Evolutionary conservation across 2,113 vertebrate genomes (phyloP).

Genomic region (Indicator maculatus): DNA sequence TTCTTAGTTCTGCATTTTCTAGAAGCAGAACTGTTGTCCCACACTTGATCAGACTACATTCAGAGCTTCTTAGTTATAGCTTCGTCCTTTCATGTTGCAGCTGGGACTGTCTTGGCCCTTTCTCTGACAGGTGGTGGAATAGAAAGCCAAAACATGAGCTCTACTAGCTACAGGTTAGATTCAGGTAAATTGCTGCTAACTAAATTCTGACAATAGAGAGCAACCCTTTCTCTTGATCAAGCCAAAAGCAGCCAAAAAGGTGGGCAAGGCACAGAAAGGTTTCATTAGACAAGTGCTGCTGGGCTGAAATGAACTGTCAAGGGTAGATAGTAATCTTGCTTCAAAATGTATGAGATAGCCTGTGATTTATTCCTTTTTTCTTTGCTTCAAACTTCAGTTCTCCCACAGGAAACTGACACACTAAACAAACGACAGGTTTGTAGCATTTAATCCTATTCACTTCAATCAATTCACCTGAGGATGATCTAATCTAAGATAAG

Average conservation of each 20-base stretch:
- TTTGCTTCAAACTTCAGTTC: not conserved
- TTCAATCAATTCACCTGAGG: not conserved
- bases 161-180: not conserved
- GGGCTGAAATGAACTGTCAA: not conserved
- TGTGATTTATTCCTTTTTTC: not conserved
- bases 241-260: not conserved
- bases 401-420: not conserved
- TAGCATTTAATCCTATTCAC: not conserved
- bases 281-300: not conserved
- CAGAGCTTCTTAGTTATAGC: not conserved
- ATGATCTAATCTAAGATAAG: not conserved
- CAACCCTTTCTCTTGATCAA: not conserved
- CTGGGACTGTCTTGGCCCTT: not conserved
- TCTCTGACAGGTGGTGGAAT: not conserved
- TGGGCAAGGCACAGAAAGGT: not conserved
- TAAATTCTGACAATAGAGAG: not conserved
- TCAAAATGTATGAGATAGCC: not conserved
- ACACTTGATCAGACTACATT: not conserved
- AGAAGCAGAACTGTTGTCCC: not conserved
- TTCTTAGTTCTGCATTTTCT: not conserved
- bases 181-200: not conserved
- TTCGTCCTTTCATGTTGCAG: not conserved
- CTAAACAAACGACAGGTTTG: not conserved
- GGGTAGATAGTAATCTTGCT: not conserved
- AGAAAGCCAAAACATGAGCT: not conserved